These are phyloP conservation scores for Gorsachius goisagi DNA, from an alignment of 2,113 vertebrate genomes.

Conservation along the genomic window DNA sequence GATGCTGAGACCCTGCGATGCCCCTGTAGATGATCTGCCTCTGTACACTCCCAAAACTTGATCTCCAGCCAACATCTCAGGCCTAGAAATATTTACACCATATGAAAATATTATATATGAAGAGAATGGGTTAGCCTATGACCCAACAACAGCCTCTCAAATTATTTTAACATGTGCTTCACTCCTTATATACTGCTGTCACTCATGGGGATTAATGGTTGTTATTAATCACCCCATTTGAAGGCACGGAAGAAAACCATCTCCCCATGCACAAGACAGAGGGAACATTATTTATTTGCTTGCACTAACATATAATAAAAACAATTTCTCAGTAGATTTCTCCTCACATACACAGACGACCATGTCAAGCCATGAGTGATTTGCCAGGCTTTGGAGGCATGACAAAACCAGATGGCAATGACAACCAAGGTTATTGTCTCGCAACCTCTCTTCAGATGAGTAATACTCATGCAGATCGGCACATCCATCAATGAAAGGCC, in stretches of 20 bases:
- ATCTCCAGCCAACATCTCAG: not conserved
- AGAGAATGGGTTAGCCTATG: slow-evolving; percentile 17
- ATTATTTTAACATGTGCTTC: slow-evolving; percentile 54
- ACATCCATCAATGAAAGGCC: not conserved
- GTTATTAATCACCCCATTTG: slow-evolving; percentile 33
- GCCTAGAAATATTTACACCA: not conserved
- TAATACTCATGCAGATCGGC: not conserved
- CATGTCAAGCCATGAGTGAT: slow-evolving; percentile 12
- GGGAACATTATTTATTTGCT: slow-evolving; percentile 38
- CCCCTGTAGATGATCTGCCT: not conserved
- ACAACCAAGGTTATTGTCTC: slow-evolving; percentile 19
- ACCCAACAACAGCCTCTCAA: slow-evolving; percentile 35
- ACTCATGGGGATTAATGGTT: slow-evolving; percentile 26
- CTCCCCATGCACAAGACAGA: not conserved
- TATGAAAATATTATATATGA: slow-evolving; percentile 1
- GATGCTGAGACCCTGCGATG: not conserved
- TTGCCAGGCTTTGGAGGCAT: not conserved
- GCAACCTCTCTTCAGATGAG: not conserved
- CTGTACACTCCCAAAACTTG: not conserved
- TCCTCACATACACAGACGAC: not conserved
- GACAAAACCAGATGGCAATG: slow-evolving; percentile 23
- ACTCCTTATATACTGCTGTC: slow-evolving; percentile 39
- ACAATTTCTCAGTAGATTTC: slow-evolving; percentile 47
- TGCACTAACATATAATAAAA: slow-evolving; percentile 39
- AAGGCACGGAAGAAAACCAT: not conserved